Base-by-base conservation (phyloP, 1,140 invertebrate species). In the Cydia splendana region DNA sequence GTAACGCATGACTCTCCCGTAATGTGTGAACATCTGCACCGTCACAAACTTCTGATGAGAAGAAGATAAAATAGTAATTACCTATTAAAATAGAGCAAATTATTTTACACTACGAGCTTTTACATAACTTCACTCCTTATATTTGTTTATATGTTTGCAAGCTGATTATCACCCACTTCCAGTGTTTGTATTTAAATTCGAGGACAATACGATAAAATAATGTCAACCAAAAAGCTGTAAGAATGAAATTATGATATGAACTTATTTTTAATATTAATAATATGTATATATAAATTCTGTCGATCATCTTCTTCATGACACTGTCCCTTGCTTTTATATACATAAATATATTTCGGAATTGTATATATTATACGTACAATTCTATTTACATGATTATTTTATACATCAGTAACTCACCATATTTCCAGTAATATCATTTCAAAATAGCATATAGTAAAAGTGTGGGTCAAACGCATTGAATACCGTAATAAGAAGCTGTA, bases 41-140 rank as follows among this genome's bases (percentile, higher is more conserved):
- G 18, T 73, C 77, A 48, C 74, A 53, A 75, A 67, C 38, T 73
- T 45, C 76, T 57, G 75, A 62, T 76, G 76, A 79, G 53, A 57
- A 77, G 30, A 71, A 12, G 24, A 38, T 42, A 38, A 18, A n/a
- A 71, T 38, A n/a, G 67, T 69, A 15, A 71, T 45, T 15, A 24
- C 24, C 0, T 24, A 42, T 42, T 12, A 34, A 13, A 45, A 71
- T 71, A 71, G 67, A 71, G 34, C 67, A 71, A 71, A 38, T 38
- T n/a, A 71, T 71, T 71, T 38, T 62, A 62, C 57, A 62, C 24
- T 62, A 62, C 57, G n/a, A 24, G 57, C 57, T 62, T 62, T n/a
- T 53, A 62, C 24, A 12, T 24, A 7, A 53, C n/a, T 62, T n/a
- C 57, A 62, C 57, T 24, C 24, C 18, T 20, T 62, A 62, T 62